Evolutionary conservation across 1,140 invertebrate genomes (phyloP), one percentile per base, ranked within the genome.

Genomic region (Drosophila baimaii): DNA sequence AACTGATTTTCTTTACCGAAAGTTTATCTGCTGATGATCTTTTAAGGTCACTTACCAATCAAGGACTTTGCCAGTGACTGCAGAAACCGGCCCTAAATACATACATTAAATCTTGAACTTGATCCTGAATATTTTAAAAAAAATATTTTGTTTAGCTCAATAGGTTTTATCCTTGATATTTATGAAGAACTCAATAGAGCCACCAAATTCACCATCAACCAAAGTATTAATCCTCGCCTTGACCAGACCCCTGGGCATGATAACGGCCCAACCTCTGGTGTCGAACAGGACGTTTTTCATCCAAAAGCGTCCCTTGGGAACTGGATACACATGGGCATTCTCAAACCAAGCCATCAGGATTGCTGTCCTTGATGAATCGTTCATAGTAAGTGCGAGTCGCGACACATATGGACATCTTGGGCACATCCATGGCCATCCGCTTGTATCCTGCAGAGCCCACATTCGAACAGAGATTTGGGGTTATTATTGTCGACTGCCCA

Each of bases 261-360:
- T 37, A 13, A 21, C 65, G 2, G 44, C 31, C 77, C 77, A 85
- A 6, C 39, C 35, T 7, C 29, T 29, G 0, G 79, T 62, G 33
- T 76, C 41, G 2, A 81, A 54, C 12, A 54, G 6, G 0, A 81
- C 12, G 17, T 76, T 43, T 21, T 77, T 79, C 1, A 77, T 2
- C 54, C 46, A 81, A 64, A 66, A 76, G 2, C 43, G 52, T 6
- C 76, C 76, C 10, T 56, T 57, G n/a, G 57, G 64, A 2, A 77
- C 0, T 0, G 72, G 65, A 44, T 69, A 79, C 0, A 61, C 9
- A 1, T 46, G 33, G 0, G 73, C 72, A 33, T 74, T 35, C 9
- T 68, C 7, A 23, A 65, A 51, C 33, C 12, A 76, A 35, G 27
- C 43, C 70, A 17, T 57, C 23, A 3, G 12, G 9, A 35, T 81